Evolutionary conservation across 1,140 invertebrate species (phyloP).

Genomic region (Philotrypesis tridentata): DNA sequence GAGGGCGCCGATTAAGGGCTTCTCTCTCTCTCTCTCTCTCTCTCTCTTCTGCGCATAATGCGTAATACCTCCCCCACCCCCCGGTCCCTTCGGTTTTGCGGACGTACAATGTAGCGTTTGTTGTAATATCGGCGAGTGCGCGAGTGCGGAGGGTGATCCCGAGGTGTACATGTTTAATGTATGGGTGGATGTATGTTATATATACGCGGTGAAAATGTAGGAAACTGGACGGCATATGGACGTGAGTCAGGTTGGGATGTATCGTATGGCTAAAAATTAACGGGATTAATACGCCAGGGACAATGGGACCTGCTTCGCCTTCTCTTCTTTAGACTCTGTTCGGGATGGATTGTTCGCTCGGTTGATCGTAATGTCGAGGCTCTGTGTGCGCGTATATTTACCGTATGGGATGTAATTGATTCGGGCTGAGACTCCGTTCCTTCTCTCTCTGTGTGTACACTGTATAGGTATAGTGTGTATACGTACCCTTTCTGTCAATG

Average conservation of each 20-base stretch:
- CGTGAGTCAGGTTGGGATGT: neutral
- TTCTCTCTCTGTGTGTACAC: too few relatives aligned
- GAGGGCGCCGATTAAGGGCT: conserved; percentile 31
- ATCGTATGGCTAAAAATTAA: neutral
- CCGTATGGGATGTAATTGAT: neutral
- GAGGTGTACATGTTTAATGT: too few relatives aligned
- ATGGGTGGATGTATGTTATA: too few relatives aligned
- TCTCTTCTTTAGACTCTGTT: neutral
- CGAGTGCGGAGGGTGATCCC: neutral
- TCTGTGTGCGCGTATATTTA: too few relatives aligned
- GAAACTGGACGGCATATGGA: neutral
- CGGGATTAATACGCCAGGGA: neutral
- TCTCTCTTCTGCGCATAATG: neutral
- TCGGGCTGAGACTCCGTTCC: neutral
- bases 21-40: neutral
- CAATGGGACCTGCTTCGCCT: neutral
- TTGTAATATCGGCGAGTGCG: neutral
- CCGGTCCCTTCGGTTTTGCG: too few relatives aligned
- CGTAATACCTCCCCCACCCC: neutral
- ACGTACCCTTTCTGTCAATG: neutral
- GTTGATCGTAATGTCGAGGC: neutral
- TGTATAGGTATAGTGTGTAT: too few relatives aligned
- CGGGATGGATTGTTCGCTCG: neutral
- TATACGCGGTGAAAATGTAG: too few relatives aligned
- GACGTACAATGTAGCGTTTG: neutral